Base-by-base conservation (phyloP, 2,888 invertebrate genomes). In the Latheticus oryzae region DNA sequence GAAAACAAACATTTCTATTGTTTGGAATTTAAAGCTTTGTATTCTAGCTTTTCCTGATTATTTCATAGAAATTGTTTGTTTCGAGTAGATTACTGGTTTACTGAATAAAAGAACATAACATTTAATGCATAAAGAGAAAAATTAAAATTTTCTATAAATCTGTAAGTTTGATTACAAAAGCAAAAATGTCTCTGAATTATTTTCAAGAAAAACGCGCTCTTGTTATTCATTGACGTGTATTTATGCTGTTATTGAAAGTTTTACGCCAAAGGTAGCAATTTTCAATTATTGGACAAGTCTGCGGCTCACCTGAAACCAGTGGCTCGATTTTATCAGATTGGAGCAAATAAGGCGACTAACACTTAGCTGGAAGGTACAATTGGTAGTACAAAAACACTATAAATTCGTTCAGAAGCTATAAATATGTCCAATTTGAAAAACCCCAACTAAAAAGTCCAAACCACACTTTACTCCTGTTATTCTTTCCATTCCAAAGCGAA, bases 381-480 rank as follows among this genome's bases (percentile, higher is more conserved):
- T 33, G 28, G 21, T 50, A 45, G 63, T 61, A 68, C 67, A 70
- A 69, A 68, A 70, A 70, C 69, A 68, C 67, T 48, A 69, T 70
- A 70, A 70, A 70, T 70, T 52, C 59, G 53, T 52, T 11, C 21
- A 58, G 65, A 63, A 56, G 59, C 68, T 64, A 68, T 70, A 68
- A 70, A 70, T 66, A 67, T 62, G 67, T 70, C 68, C 60, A 51
- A 63, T 64, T 65, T 53, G 48, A 35, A 57, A 55, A 56, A 45
- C 50, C 24, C 26, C 38, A 40, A 37, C 58, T 54, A 61, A 66
- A 64, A 66, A 63, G 63, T 62, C 59, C 43, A 47, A 62, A 45
- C 62, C 60, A 32, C 38, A 37, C 32, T 35, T 55, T 38, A 40
- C 53, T 59, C 50, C 60, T 54, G 61, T 57, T 60, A 60, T 60